phyloP scores from a whole-genome alignment of 2,113 vertebrate species.

The Sturnus vulgaris region DNA sequence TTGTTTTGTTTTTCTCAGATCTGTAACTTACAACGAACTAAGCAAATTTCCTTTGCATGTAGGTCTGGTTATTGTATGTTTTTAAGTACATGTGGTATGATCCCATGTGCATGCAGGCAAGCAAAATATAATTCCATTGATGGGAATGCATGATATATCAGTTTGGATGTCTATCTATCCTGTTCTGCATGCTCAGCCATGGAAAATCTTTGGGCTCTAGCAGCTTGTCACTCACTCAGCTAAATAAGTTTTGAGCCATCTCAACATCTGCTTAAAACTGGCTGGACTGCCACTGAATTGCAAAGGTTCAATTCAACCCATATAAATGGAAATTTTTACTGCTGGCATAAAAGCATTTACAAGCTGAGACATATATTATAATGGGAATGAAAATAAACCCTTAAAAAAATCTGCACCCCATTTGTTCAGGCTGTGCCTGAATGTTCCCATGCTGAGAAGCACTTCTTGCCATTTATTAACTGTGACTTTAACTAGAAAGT shows the following conservation, averaged over 20 bases:
- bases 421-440: slow-evolving; percentile 55
- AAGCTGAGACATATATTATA: slow-evolving; percentile 25
- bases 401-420: slow-evolving; percentile 61
- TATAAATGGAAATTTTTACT: slow-evolving; percentile 40
- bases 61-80: not conserved
- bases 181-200: not conserved
- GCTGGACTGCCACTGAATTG: slow-evolving; percentile 24
- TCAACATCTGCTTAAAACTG: slow-evolving; percentile 40
- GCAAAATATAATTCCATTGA: not conserved
- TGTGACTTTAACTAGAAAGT: slow-evolving; percentile 62
- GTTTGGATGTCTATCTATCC: not conserved
- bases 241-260: slow-evolving; percentile 26
- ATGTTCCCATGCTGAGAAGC: slow-evolving; percentile 37
- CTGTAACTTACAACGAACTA: not conserved
- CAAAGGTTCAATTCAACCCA: slow-evolving; percentile 24
- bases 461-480: slow-evolving; percentile 61
- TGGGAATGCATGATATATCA: not conserved
- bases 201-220: not conserved
- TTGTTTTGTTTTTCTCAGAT: not conserved
- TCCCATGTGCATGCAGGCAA: not conserved
- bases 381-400: slow-evolving; percentile 16
- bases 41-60: not conserved
- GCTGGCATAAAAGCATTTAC: slow-evolving; percentile 51
- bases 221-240: slow-evolving; percentile 17
- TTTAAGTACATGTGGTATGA: not conserved